These are phyloP conservation scores for Deroptyus accipitrinus DNA, from an alignment of 2,113 vertebrate genomes.

Conservation along the genomic window DNA sequence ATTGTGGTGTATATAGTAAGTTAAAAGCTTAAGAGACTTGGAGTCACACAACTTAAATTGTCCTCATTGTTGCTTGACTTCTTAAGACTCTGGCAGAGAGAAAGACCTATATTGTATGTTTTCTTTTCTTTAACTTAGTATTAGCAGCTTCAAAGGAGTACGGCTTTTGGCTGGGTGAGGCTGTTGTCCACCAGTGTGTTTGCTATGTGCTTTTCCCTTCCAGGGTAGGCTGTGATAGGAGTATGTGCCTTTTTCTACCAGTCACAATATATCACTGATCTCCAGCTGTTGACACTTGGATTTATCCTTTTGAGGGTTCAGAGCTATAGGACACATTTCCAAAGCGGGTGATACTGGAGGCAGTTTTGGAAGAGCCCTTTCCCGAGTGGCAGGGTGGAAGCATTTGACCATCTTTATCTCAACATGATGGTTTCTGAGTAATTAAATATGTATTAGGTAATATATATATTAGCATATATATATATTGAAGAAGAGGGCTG, in stretches of 20 bases:
- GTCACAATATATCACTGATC: background rate
- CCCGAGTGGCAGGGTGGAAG: background rate
- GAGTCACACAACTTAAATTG: background rate
- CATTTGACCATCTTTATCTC: background rate
- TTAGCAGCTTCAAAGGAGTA: background rate
- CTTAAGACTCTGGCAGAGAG: background rate
- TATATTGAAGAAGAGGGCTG: background rate
- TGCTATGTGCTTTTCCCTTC: background rate
- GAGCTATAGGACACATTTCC: fast-evolving
- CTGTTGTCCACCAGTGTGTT: fast-evolving
- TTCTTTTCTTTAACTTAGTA: background rate
- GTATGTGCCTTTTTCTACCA: background rate
- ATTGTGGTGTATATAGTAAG: background rate
- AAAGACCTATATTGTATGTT: fast-evolving
- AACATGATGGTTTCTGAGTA: background rate
- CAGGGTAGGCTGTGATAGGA: background rate
- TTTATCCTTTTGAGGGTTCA: background rate
- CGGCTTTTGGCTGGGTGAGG: background rate
- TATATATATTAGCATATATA: background rate
- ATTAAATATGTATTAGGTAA: background rate
- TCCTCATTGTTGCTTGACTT: background rate
- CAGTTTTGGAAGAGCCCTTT: background rate
- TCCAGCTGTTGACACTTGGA: background rate
- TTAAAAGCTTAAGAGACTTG: background rate
- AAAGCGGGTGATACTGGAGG: background rate